phyloP scores from a whole-genome alignment of 2,888 invertebrate species.

The Amiota communis region DNA sequence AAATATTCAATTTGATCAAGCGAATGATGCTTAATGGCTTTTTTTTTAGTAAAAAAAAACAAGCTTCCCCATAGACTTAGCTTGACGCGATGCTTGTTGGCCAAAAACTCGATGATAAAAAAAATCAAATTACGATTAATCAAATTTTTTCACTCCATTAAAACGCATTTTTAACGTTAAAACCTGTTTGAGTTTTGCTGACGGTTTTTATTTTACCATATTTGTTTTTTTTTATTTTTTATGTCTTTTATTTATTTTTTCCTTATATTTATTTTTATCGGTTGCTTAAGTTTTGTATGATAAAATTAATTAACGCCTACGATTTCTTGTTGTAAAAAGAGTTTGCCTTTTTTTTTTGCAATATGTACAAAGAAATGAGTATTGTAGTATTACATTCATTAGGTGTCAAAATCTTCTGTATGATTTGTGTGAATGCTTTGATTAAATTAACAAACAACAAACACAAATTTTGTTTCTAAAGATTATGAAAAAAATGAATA shows the following conservation, averaged over 20 bases:
- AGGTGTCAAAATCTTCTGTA: neutral
- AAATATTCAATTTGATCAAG: slow-evolving; percentile 15
- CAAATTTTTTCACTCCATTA: slow-evolving; percentile 45
- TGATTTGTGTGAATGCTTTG: neutral
- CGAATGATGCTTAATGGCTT: slow-evolving; percentile 23
- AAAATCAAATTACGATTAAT: slow-evolving; percentile 41
- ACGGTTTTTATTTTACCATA: slow-evolving; percentile 51
- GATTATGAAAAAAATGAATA: too few species aligned
- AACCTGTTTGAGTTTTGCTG: slow-evolving; percentile 41
- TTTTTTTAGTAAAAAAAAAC: slow-evolving; percentile 44
- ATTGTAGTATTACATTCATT: neutral
- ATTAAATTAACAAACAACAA: neutral
- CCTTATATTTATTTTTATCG: slow-evolving; percentile 3
- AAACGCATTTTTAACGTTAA: slow-evolving; percentile 28
- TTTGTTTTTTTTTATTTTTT: slow-evolving; percentile 5
- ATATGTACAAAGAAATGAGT: neutral
- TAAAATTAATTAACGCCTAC: slow-evolving; percentile 41
- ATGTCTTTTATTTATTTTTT: neutral
- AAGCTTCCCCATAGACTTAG: slow-evolving; percentile 36
- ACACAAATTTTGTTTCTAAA: too few species aligned
- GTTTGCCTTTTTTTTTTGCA: neutral
- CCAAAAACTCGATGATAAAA: slow-evolving; percentile 38
- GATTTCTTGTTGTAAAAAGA: slow-evolving; percentile 8
- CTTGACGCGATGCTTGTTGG: slow-evolving; percentile 39
- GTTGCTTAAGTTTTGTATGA: slow-evolving; percentile 45